A percentile compares a stretch with the other conserved stretches of the same genome.
These are phyloP conservation scores for Hyaena hyaena DNA, from an alignment of 2,113 vertebrate species.

Conservation along the genomic window DNA sequence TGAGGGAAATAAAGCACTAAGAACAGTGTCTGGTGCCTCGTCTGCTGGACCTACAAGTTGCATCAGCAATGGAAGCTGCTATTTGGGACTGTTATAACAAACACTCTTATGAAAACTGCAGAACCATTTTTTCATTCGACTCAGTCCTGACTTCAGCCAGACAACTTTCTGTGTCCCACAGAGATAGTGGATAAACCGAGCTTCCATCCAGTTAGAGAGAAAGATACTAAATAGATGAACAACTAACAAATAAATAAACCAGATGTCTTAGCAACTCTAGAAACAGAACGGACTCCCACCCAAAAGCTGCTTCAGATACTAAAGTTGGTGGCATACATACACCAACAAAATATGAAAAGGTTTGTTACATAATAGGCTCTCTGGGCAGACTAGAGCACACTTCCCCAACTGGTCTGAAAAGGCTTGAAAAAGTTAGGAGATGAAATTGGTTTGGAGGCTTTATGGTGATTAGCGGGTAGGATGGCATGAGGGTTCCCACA, in stretches of 20 bases:
- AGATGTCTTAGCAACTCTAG: not conserved
- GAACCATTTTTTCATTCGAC: not conserved
- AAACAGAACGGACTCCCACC: not conserved
- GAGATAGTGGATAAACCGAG: not conserved
- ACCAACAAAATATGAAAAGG: not conserved
- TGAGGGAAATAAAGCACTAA: not conserved
- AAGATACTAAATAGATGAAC: not conserved
- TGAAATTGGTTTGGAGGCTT: not conserved
- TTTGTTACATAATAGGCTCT: not conserved
- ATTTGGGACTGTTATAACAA: not conserved
- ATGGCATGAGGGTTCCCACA: not conserved
- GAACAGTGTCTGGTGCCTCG: not conserved
- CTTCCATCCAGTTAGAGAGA: not conserved
- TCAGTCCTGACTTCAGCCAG: not conserved
- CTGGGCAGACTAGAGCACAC: not conserved
- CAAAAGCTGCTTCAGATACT: not conserved
- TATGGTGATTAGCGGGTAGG: not conserved
- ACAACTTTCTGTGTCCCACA: not conserved
- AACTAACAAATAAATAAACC: not conserved
- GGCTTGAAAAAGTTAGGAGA: not conserved
- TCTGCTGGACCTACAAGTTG: not conserved
- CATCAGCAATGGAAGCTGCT: not conserved
- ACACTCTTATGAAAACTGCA: not conserved
- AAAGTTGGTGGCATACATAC: not conserved
- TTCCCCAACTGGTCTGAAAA: not conserved